Evolutionary conservation across 2,888 invertebrate species (phyloP).

Genomic region (Cheilosia scutellata): DNA sequence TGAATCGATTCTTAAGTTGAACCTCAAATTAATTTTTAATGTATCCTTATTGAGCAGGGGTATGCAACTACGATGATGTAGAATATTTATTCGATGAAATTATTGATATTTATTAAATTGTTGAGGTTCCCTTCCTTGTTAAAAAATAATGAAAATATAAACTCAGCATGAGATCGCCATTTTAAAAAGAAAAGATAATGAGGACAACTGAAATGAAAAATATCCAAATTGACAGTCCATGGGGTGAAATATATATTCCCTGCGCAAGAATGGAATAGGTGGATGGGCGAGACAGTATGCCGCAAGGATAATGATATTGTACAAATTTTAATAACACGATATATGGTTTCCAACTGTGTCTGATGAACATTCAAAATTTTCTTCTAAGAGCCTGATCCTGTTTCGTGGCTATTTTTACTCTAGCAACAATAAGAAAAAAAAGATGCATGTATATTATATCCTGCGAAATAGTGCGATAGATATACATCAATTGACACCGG

Average conservation of each 20-base stretch:
- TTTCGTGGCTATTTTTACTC: background rate
- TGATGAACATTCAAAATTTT: slow-evolving; percentile 37
- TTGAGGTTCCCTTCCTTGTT: background rate
- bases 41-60: slow-evolving; percentile 41
- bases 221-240: slow-evolving; percentile 38
- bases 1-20: slow-evolving; percentile 69
- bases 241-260: slow-evolving; percentile 57
- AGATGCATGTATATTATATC: slow-evolving; percentile 37
- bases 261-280: slow-evolving; percentile 35
- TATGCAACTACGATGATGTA: background rate
- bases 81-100: background rate
- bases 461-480: slow-evolving; percentile 26
- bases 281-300: slow-evolving; percentile 45
- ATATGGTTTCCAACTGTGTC: slow-evolving; percentile 52
- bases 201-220: slow-evolving; percentile 1
- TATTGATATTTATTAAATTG: background rate
- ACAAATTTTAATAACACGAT: slow-evolving; percentile 59
- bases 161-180: slow-evolving; percentile 50
- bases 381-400: slow-evolving; percentile 28
- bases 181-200: slow-evolving; percentile 20
- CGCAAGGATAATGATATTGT: slow-evolving; percentile 72
- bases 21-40: slow-evolving; percentile 72
- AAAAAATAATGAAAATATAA: slow-evolving; percentile 27
- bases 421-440: background rate
- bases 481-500: background rate